These are phyloP conservation scores for Lordiphosa stackelbergi DNA, from an alignment of 1,140 invertebrate species.

Conservation along the genomic window DNA sequence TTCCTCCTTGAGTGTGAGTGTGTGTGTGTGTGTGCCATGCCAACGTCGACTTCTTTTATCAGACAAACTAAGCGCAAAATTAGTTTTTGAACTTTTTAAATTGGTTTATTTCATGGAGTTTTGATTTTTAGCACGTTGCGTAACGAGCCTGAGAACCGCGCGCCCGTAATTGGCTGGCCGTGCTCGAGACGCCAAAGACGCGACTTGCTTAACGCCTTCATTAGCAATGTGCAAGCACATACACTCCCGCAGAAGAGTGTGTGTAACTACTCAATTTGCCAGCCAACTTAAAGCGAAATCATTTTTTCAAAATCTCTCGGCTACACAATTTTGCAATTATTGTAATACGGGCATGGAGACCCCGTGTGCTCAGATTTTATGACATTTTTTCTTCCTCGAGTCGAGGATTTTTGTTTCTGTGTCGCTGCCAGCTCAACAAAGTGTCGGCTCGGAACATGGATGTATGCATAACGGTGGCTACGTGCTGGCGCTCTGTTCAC, in stretches of 20 bases:
- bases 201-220: slow-evolving; percentile 65
- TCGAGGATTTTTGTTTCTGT: slow-evolving; percentile 20
- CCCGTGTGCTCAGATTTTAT: slow-evolving; percentile 45
- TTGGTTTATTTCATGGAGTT: slow-evolving; percentile 76
- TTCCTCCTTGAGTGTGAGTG: slow-evolving; percentile 8
- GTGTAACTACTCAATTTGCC: slow-evolving; percentile 68
- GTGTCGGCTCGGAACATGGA: slow-evolving; percentile 24
- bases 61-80: slow-evolving; percentile 76
- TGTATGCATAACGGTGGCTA: slow-evolving; percentile 22
- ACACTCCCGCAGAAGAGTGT: slow-evolving; percentile 6
- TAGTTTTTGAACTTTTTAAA: slow-evolving; percentile 77
- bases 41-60: slow-evolving; percentile 64
- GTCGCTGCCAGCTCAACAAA: slow-evolving; percentile 25
- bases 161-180: slow-evolving; percentile 63
- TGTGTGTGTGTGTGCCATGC: slow-evolving; percentile 30
- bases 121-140: slow-evolving; percentile 76
- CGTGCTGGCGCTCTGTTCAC: slow-evolving; percentile 62
- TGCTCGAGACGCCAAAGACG: slow-evolving; percentile 28
- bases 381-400: slow-evolving; percentile 43
- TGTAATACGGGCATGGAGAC: slow-evolving; percentile 49
- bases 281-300: slow-evolving; percentile 62
- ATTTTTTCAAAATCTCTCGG: slow-evolving; percentile 58
- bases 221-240: slow-evolving; percentile 36
- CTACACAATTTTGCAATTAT: slow-evolving; percentile 72
- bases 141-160: slow-evolving; percentile 66